Conservation (phyloP, 2,888 invertebrate species). For the Tachystola acroxantha region DNA sequence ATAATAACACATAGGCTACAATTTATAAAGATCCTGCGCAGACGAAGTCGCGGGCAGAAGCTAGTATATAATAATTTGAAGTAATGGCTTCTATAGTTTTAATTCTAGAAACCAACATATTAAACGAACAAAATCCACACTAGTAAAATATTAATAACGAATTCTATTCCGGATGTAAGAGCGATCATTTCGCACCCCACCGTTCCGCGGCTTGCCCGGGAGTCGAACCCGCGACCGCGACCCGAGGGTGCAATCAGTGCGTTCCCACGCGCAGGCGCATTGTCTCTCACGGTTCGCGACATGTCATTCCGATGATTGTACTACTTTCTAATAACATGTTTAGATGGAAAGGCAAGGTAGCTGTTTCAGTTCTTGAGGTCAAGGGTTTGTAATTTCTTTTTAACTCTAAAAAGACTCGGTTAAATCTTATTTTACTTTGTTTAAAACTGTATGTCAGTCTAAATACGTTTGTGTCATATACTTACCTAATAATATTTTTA, state of each 20-base stretch:
- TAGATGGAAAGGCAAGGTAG: conserved; percentile 7
- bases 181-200: conserved; percentile 64
- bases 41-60: no score
- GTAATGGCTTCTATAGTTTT: no score
- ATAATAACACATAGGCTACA: no score
- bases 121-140: no score
- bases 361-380: conserved; percentile 1
- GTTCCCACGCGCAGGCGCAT: conserved; percentile 61
- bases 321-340: conserved; percentile 53
- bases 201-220: conserved; percentile 50
- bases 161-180: conserved; percentile 56
- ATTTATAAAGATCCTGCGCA: no score
- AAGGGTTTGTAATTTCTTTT: not conserved
- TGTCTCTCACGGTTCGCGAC: conserved; percentile 70
- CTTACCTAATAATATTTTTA: no score
- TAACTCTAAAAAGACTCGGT: no score
- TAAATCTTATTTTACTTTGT: no score
- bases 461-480: no score
- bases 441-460: no score
- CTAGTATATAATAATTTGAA: no score
- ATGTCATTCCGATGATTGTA: conserved; percentile 65
- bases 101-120: no score
- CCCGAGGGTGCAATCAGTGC: conserved; percentile 52
- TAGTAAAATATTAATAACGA: conserved; percentile 33
- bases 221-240: conserved; percentile 52